Evolutionary conservation across 2,113 vertebrate species (phyloP).

Genomic region (Apodemus speciosus): DNA sequence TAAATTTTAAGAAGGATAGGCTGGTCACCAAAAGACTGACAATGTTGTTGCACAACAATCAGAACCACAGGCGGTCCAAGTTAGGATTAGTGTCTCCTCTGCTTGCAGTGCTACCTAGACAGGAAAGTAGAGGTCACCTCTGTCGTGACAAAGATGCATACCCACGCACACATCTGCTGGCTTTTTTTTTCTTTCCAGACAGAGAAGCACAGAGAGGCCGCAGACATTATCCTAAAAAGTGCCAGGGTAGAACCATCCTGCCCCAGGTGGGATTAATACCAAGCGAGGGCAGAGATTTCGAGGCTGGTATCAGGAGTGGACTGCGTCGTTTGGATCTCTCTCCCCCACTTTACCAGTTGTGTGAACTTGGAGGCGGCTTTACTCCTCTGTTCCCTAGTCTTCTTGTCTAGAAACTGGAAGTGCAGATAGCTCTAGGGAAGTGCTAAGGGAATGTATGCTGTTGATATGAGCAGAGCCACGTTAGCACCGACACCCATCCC

Average conservation of each 20-base stretch:
- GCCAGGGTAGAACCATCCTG: neutral
- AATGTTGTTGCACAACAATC: neutral
- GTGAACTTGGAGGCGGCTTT: neutral
- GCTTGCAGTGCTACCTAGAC: neutral
- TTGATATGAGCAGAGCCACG: neutral
- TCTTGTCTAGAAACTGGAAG: neutral
- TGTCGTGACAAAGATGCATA: neutral
- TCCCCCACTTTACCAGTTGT: neutral
- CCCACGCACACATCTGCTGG: neutral
- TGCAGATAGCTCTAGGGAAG: neutral
- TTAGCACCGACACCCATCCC: too few species aligned
- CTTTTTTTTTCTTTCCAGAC: neutral
- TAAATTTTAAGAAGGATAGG: neutral
- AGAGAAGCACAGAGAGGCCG: neutral
- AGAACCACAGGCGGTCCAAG: fast-evolving
- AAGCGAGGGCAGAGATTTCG: neutral
- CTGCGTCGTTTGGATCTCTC: neutral
- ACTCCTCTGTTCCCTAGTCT: neutral
- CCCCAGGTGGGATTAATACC: neutral
- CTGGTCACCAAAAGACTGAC: neutral
- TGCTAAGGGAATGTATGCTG: neutral
- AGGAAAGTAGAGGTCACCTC: neutral
- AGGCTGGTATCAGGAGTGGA: fast-evolving
- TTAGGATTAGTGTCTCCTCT: neutral
- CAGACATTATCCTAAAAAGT: neutral